Evolutionary conservation across 2,888 invertebrate genomes (phyloP), one percentile per base, ranked within the genome.

Genomic region (Tetramorium bicarinatum): DNA sequence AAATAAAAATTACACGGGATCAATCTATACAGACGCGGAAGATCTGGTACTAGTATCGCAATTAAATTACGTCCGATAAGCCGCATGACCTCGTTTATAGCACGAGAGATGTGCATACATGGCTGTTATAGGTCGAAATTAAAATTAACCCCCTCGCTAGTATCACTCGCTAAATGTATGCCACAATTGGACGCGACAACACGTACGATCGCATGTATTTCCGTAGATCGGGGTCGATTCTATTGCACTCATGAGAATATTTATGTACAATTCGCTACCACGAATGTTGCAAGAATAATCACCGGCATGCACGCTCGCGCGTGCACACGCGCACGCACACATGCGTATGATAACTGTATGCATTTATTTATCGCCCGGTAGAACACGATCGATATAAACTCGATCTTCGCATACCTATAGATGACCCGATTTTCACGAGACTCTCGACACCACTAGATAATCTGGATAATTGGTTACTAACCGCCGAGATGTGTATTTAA

Each of bases 241-340:
- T 80, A 85, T 77, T 76, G 81, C 75, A 56, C 74, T 76, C 69
- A 34, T 83, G 54, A 62, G 72, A 85, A 85, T 88, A 87, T 90
- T 90, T 91, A 88, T 90, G 85, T 75, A 64, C 29, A 71, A 85
- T 79, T 80, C 87, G 84, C 76, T 64, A n/a, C 56, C 34, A 34
- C 67, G 71, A 66, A 41, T 49, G 9, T 54, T 44, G 62, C 61
- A 61, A 64, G 56, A 67, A 77, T 77, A 62, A 74, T 83, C 64
- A 11, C 15, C 71, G 25, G 15, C 25, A 44, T 7, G 75, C 49
- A 49, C 7, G 75, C 49, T 25, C 64, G 34, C 61, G 29, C 49
- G 18, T 61, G n/a, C 9, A 54, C 21, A 62, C 47, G 34, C 29
- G n/a, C 54, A 29, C 29, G 15, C 77, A 15, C 44, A 54, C 15